Conservation (phyloP, 2,888 invertebrate genomes). For the Koerneria pararmatus region DNA sequence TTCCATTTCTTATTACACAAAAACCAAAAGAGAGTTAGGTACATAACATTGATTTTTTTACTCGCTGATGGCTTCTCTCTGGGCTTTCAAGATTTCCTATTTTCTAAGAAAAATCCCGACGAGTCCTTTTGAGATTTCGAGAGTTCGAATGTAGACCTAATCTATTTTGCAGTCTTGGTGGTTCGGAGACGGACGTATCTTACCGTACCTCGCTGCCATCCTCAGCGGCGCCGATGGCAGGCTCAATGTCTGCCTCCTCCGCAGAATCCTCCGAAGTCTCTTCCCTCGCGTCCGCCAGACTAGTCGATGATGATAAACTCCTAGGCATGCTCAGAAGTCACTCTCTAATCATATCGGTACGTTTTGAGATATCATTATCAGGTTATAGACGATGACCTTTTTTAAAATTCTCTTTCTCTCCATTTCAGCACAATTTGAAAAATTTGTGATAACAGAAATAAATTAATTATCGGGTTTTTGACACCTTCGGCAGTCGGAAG, state of each 20-base stretch:
- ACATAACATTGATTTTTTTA: no score
- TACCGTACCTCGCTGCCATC: conserved; percentile 33
- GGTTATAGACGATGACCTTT: neutral
- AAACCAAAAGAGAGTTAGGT: no score
- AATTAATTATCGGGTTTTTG: no score
- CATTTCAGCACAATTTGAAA: neutral
- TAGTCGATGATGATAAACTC: conserved; percentile 35
- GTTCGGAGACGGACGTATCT: conserved; percentile 28
- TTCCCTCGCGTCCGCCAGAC: conserved; percentile 33
- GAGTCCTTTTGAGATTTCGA: no score
- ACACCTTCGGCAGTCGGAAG: no score
- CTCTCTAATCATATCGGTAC: conserved; percentile 38
- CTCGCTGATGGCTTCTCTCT: no score
- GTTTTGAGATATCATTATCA: neutral
- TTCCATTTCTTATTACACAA: no score
- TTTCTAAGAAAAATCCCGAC: no score
- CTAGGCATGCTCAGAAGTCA: conserved; percentile 40
- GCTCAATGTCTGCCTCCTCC: conserved; percentile 28
- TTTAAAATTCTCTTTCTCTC: neutral
- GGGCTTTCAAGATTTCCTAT: no score
- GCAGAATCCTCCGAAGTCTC: conserved; percentile 33
- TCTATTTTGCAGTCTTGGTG: conserved; percentile 25
- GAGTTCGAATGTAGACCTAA: neutral
- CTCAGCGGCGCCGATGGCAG: no score
- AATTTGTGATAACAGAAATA: no score